Evolutionary conservation across 2,888 invertebrate genomes (phyloP), one percentile per base, ranked within the genome.

Genomic region (Cepaea hortensis): DNA sequence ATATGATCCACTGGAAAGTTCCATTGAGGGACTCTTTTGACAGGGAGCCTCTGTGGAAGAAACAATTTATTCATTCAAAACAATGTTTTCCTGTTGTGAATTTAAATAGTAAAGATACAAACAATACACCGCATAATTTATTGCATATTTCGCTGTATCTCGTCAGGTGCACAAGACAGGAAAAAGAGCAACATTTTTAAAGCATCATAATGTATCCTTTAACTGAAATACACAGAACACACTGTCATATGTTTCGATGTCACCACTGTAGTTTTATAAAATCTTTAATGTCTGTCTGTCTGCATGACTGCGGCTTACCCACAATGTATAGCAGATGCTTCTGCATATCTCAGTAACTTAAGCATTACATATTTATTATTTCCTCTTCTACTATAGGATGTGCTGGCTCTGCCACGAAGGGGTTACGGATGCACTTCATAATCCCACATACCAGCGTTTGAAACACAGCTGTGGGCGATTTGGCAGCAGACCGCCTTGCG

Each of bases 11-110:
- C 11, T 61, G 46, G 18, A 87, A 87, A n/a, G 89, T 83, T 13
- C 82, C 82, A 61, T 89, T 88, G 20, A 90, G 68, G 79, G 88
- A 87, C 48, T 89, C 88, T 81, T 89, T 88, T 13, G 88, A 88
- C 70, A 89, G 87, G 55, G 88, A 84, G 15, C 88, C 88, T 77
- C 90, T 90, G 89, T 48, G 88, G 89, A 46, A 79, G 35, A 75
- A 55, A 84, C 55, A 82, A 76, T 61, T 76, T n/a, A 84, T 23
- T 80, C 18, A 73, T 20, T 55, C 86, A 72, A 68, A 7, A 35
- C 72, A 84, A 18, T 35, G 35, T 35, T 35, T 35, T 35, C 0
- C 1, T 35, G 35, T 35, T 35, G 35, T 35, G 35, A 35, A 35
- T 35, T 35, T 35, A 35, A 35, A 35, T 35, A 35, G 35, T 35